Base-by-base conservation (phyloP, 2,888 invertebrate genomes). In the Fabriciana adippe region DNA sequence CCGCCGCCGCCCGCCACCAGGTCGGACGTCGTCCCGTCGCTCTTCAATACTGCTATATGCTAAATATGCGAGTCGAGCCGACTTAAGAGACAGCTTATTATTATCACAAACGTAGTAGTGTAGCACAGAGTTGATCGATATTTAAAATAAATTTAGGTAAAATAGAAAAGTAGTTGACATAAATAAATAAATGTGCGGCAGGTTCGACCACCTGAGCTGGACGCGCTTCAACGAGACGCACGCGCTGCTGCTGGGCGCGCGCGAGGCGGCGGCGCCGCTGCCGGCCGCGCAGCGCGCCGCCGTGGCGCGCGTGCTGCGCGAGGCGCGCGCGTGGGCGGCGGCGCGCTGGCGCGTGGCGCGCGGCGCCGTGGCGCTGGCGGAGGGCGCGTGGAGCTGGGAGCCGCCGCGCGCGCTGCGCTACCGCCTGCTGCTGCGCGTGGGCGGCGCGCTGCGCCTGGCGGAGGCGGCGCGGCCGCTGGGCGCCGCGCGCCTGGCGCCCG, bases 401-500 rank as follows among this genome's bases (percentile, higher is more conserved):
- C 64, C 67, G 8, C 69, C 71, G n/a, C 70, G 71, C 54, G 72
- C 35, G 50, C 54, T 69, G 63, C 64, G 72, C 66, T 64, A 67
- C 55, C 61, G 69, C 55, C 48, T 68, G 57, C 64, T 71, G 54
- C 66, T 97, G 79, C 94, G 98, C 93, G 97, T 74, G 95, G 97
- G 90, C 94, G 96, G 64, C 96, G 63, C 96, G 64, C 51, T 69
- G 60, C 41, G 70, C 18, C 72, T 97, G 78, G 94, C 98, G 74
- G 96, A 98, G 90, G 94, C 97, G 53, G 95, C 96, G 64, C 96
- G 98, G 74, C 96, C 97, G 15, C 90, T 99, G 66, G 97, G 97
- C 16, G 95, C 95, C 69, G 97, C 98, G 11, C 97, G 99, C 82
- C 95, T 99, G 69, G 94, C 98, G 51, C 96, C 97, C 1, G 97